Evolutionary conservation across 1,140 invertebrate genomes (phyloP), one percentile per base, ranked within the genome.

Genomic region (Eulimnadia texana): DNA sequence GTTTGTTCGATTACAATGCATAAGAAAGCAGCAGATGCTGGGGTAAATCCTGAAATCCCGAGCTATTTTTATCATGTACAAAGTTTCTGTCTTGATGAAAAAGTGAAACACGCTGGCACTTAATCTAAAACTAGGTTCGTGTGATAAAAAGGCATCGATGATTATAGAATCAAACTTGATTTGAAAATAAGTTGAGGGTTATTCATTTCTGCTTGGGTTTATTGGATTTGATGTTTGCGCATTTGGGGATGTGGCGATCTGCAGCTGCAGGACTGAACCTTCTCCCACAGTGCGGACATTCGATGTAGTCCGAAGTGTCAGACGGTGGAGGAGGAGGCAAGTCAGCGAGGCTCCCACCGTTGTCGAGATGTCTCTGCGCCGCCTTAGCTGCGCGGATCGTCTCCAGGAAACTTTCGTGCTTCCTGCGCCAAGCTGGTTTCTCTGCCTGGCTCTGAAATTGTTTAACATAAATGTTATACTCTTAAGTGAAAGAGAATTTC

Each of bases 171-270:
- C n/a, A 42, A 42, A 42, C 33, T 42, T 42, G 33, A 9, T 42
- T 9, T 42, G 33, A 42, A 6, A 42, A 9, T n/a, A n/a, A n/a
- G n/a, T n/a, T n/a, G n/a, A 42, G 6, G 33, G 16, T 42, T 16
- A 16, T 6, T 42, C 16, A 42, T 42, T 9, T 6, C 33, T 42
- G 33, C 16, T 16, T 42, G 33, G 33, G 33, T 63, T 90, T 91
- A 72, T 90, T 93, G 70, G 87, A 85, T 65, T 82, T 74, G 76
- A 86, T 90, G 66, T 78, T 81, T 67, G 83, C 82, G 76, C 94
- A 98, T 73, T 90, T 89, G 13, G 93, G 93, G 68, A 98, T 94
- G 73, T 98, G 94, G 49, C 93, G 73, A 64, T 91, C 87, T 1
- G 93, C 94, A 0, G 89, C 92, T 0, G 75, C 75, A 69, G 85